Conservation (phyloP, 2,888 invertebrate genomes). For the Tenthredo mesomela region DNA sequence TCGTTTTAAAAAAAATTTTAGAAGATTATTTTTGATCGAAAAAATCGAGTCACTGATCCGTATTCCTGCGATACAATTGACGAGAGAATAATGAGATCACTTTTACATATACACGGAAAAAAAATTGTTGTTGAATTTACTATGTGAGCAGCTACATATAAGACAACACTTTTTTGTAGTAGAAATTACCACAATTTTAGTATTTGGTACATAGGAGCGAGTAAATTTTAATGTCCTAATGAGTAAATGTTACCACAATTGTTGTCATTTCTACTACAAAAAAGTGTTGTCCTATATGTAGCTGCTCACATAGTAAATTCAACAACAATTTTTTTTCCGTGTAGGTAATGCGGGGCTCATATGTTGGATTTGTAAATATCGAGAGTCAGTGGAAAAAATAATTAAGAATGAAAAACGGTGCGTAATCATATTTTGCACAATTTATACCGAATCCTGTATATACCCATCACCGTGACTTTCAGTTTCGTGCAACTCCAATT, state of each 20-base stretch:
- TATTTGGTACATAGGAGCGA: too few relatives aligned
- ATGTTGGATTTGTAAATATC: too few relatives aligned
- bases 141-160: too few relatives aligned
- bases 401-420: neutral
- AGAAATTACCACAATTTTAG: too few relatives aligned
- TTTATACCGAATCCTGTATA: neutral
- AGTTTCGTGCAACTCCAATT: neutral
- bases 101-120: neutral
- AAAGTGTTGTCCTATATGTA: too few relatives aligned
- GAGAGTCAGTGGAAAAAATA: neutral
- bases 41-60: neutral
- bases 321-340: too few relatives aligned
- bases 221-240: too few relatives aligned
- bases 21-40: neutral
- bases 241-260: too few relatives aligned
- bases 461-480: neutral
- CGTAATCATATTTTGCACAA: neutral
- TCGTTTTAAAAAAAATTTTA: neutral
- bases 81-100: slow-evolving; percentile 35
- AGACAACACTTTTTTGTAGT: too few relatives aligned
- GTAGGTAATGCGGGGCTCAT: neutral
- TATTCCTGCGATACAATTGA: neutral
- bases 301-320: too few relatives aligned
- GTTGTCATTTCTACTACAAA: too few relatives aligned
- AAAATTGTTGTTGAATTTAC: too few relatives aligned